A percentile compares a stretch with the other conserved stretches of the same genome.
Evolutionary conservation across 2,888 invertebrate genomes (phyloP).

Genomic region (Rhorus exstirpatorius): DNA sequence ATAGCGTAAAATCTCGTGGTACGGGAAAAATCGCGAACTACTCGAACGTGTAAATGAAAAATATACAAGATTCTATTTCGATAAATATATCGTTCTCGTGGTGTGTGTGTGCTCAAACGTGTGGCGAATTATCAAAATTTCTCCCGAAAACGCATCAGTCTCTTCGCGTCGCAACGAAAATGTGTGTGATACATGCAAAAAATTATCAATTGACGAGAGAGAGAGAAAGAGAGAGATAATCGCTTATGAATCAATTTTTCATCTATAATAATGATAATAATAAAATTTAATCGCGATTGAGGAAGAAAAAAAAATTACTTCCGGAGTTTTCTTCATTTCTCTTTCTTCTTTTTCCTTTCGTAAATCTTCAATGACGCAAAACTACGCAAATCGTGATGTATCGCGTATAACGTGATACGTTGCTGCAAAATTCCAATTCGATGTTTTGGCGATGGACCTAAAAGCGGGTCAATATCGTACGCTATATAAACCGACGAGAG

Average conservation of each 20-base stretch:
- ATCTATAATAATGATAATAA: not conserved
- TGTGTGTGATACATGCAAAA: not conserved
- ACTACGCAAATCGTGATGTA: slow-evolving; percentile 34
- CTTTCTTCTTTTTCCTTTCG: slow-evolving; percentile 3
- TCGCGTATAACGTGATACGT: slow-evolving; percentile 51
- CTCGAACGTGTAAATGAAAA: not conserved
- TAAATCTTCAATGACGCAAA: slow-evolving; percentile 33
- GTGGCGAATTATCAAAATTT: too few relatives aligned
- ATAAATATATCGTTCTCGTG: not conserved
- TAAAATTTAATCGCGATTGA: not conserved
- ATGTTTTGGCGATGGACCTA: slow-evolving; percentile 70
- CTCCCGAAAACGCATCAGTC: not conserved
- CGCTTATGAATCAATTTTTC: not conserved
- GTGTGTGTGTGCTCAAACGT: not conserved
- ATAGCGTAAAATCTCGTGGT: too few relatives aligned
- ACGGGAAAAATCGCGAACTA: not conserved
- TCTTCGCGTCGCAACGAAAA: not conserved
- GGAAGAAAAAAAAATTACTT: not conserved
- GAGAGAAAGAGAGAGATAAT: too few relatives aligned
- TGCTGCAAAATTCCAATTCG: slow-evolving; percentile 66
- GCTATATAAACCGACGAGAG: slow-evolving; percentile 63
- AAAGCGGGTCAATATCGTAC: slow-evolving; percentile 71
- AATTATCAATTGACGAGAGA: not conserved
- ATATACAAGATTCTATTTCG: not conserved
- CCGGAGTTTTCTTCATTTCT: not conserved